Evolutionary conservation across 2,888 invertebrate species (phyloP).

Genomic region (Ornithoptera alexandrae): DNA sequence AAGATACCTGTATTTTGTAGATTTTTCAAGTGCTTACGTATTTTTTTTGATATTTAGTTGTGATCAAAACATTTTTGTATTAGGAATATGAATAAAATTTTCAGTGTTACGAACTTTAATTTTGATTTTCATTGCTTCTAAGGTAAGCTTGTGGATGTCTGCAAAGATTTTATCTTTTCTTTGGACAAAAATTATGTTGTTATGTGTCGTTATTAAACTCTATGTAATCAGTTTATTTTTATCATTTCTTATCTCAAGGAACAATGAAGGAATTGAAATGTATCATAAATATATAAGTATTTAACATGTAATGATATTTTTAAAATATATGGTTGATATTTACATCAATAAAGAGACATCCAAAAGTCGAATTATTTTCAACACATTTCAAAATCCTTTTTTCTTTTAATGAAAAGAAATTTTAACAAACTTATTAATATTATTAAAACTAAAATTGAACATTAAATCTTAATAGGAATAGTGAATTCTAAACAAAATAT

Average conservation of each 20-base stretch:
- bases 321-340: too few species aligned
- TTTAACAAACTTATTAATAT: too few species aligned
- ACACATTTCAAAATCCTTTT: too few species aligned
- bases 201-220: neutral
- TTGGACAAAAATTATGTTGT: neutral
- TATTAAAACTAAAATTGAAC: too few species aligned
- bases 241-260: slow-evolving; percentile 17
- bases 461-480: too few species aligned
- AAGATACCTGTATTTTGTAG: slow-evolving; percentile 32
- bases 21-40: slow-evolving; percentile 4
- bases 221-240: slow-evolving; percentile 19
- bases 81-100: neutral
- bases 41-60: neutral
- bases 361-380: too few species aligned
- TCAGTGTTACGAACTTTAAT: neutral
- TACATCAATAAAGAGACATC: too few species aligned
- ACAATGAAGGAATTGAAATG: neutral
- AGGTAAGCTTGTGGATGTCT: neutral
- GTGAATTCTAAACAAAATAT: too few species aligned
- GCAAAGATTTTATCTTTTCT: neutral
- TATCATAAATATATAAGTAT: neutral
- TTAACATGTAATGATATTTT: too few species aligned
- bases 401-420: too few species aligned
- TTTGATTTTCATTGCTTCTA: neutral
- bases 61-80: neutral